phyloP scores from a whole-genome alignment of 2,797 vertebrate genomes.

The Fratercula arctica region DNA sequence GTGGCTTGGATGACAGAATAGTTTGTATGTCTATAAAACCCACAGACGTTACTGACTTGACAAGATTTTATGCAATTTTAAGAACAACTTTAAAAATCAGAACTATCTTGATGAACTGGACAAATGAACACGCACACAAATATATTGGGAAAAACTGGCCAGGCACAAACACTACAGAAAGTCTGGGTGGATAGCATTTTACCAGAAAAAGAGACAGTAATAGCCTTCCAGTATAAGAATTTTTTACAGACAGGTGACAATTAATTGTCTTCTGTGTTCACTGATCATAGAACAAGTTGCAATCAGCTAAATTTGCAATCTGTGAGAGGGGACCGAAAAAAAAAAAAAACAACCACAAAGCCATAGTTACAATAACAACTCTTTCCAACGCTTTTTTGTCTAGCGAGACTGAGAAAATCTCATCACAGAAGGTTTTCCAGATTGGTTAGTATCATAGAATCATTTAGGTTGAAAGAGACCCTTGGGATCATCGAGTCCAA shows the following conservation, averaged over 20 bases:
- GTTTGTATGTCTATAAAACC: background rate
- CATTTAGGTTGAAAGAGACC: too few species aligned
- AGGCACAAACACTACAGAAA: background rate
- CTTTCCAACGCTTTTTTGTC: background rate
- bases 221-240: background rate
- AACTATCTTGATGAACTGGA: background rate
- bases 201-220: background rate
- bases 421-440: background rate
- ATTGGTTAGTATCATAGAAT: background rate
- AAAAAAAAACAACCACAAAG: background rate
- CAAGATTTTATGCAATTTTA: background rate
- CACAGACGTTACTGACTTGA: background rate
- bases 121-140: background rate
- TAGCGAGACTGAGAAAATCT: background rate
- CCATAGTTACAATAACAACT: background rate
- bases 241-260: background rate
- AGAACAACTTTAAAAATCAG: background rate
- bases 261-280: background rate
- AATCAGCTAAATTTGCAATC: background rate
- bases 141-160: background rate
- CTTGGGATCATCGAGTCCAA: too few species aligned
- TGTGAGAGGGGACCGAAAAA: background rate
- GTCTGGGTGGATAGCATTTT: background rate
- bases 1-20: background rate
- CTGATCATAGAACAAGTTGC: background rate